A percentile compares a stretch with the other conserved stretches of the same genome.
Conservation (phyloP, 2,113 vertebrate genomes). For the Sinocyclocheilus anophthalmus region DNA sequence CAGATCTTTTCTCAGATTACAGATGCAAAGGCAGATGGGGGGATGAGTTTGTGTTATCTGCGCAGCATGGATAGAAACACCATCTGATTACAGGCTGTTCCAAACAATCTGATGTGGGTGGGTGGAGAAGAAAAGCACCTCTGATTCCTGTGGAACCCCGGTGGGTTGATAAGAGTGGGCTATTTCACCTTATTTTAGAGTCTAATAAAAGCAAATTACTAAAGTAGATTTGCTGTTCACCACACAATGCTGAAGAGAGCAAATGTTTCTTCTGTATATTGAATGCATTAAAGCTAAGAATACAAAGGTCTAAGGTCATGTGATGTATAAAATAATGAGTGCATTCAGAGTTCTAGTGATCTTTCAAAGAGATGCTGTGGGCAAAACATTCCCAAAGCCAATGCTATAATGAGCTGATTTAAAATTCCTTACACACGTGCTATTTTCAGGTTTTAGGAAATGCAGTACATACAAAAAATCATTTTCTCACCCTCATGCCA, state of each 20-base stretch:
- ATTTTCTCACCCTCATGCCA: too few relatives aligned
- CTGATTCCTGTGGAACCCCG: not conserved
- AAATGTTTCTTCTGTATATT: not conserved
- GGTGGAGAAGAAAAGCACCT: not conserved
- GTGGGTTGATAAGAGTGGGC: slow-evolving; percentile 8
- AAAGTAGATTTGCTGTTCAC: not conserved
- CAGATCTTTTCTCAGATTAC: not conserved
- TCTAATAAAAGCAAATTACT: not conserved
- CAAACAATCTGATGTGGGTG: not conserved
- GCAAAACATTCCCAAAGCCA: not conserved
- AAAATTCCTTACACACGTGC: not conserved
- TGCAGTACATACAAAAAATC: too few relatives aligned
- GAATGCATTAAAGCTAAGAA: not conserved
- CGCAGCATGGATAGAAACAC: not conserved
- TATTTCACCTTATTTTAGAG: not conserved
- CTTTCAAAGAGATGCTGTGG: not conserved
- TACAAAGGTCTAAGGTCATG: not conserved
- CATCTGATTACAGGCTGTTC: not conserved
- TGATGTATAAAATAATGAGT: not conserved
- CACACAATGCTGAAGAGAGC: not conserved
- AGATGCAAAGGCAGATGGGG: not conserved
- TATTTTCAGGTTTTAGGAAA: not conserved
- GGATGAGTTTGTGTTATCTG: not conserved
- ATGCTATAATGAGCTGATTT: not conserved
- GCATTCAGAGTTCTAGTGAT: not conserved